Conservation (phyloP, 2,113 vertebrate genomes). For the Desmodus rotundus region DNA sequence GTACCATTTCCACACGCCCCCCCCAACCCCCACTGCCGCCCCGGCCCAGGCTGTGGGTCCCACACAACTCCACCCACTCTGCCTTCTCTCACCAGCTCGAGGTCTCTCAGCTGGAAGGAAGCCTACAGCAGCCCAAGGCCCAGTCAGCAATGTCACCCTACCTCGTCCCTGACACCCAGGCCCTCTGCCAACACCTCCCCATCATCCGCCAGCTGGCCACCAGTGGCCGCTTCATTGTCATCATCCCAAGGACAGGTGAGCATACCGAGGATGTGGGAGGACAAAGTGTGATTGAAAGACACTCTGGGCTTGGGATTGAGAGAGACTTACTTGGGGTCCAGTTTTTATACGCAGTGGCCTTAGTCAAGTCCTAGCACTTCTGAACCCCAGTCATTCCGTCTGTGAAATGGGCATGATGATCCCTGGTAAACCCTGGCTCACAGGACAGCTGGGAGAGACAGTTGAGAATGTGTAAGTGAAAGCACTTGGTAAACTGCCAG, state of each 20-base stretch:
- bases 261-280: rapidly evolving
- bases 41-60: not conserved
- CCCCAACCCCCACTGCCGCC: no score
- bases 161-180: constrained; percentile 93
- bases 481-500: not conserved
- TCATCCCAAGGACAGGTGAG: constrained; percentile 95
- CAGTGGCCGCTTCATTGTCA: constrained; percentile 96
- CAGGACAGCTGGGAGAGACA: not conserved
- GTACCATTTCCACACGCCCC: rapidly evolving
- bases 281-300: not conserved
- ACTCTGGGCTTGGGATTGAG: not conserved
- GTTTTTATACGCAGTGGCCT: not conserved
- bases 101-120: constrained; percentile 97
- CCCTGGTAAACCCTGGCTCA: not conserved
- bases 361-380: not conserved
- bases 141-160: constrained; percentile 98
- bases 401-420: not conserved
- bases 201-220: constrained; percentile 90
- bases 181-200: constrained; percentile 93
- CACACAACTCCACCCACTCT: rapidly evolving
- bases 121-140: constrained; percentile 94
- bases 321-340: not conserved
- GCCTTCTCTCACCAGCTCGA: constrained; percentile 84
- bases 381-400: not conserved
- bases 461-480: not conserved